Evolutionary conservation across 2,113 vertebrate genomes (phyloP), one percentile per base, ranked within the genome.

Genomic region (Pygoscelis adeliae): DNA sequence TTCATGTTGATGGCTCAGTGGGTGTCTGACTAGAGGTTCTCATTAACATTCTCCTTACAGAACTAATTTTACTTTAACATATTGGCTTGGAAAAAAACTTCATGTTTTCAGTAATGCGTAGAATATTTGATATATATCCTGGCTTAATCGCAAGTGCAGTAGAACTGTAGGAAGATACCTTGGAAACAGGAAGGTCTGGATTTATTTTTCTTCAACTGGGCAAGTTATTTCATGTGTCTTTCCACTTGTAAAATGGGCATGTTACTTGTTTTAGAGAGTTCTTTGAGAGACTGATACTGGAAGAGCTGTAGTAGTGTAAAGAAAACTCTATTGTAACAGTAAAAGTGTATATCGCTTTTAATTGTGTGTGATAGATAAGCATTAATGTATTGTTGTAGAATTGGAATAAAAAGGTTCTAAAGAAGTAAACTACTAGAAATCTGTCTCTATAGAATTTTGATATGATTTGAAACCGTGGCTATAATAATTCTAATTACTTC

Each of bases 101-200:
- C 2, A 9, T 5, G 1, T 96, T 72, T 90, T 80, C 58, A 47
- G 27, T 73, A 46, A 62, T 7, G 7, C 65, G 17, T 63, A 76
- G 49, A 69, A 23, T 86, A 67, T 56, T 82, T 79, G 15, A 73
- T 46, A 8, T 32, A 10, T 74, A 44, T 62, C 26, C 18, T 83
- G 71, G 23, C 30, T 93, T 93, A 72, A 72, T 79, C 6, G 7
- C 42, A 83, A 15, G 8, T 70, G 2, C 14, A 25, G n/a, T 27
- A 74, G 34, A 74, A 62, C 36, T 56, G 16, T 77, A 61, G 73
- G 42, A 80, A 83, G 53, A 53, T 73, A 36, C 19, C 49, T 49
- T 65, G 36, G 50, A 62, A 95, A 91, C 78, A 86, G 67, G 93
- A 89, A 92, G 93, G 53, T 76, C 82, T 94, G 56, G 46, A 83